These are phyloP conservation scores for Brachystomella parvula DNA, from an alignment of 1,140 invertebrate genomes.

Conservation along the genomic window DNA sequence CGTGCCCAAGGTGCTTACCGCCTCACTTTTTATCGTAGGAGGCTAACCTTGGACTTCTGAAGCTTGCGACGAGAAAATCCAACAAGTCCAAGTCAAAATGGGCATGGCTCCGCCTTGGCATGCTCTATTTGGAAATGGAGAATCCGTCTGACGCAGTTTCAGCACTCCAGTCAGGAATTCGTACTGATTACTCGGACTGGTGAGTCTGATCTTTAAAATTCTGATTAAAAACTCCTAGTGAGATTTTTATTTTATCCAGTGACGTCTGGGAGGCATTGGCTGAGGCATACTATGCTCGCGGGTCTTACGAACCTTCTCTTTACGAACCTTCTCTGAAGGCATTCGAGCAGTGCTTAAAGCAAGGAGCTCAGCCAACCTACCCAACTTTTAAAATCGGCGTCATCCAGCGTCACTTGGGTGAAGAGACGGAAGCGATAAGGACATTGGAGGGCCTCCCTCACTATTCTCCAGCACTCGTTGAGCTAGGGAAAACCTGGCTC, in stretches of 20 bases:
- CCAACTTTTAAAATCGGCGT: constrained; percentile 70
- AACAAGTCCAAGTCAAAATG: constrained; percentile 56
- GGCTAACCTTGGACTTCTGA: too few species aligned
- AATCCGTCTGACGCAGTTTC: constrained; percentile 64
- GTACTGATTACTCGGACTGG: constrained; percentile 59
- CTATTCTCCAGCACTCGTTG: constrained; percentile 15
- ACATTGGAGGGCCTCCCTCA: constrained; percentile 15
- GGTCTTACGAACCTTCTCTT: constrained; percentile 72
- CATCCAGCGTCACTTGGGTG: constrained; percentile 44
- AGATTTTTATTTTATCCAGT: constrained; percentile 40
- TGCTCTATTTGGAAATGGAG: constrained; percentile 61
- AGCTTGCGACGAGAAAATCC: constrained; percentile 43
- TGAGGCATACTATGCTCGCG: constrained; percentile 74
- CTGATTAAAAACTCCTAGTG: background rate
- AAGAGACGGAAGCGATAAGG: constrained; percentile 19
- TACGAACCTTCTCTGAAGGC: constrained; percentile 69
- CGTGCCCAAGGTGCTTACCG: too few species aligned
- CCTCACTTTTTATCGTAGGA: too few species aligned
- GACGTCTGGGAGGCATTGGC: constrained; percentile 75
- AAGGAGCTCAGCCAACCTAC: constrained; percentile 61
- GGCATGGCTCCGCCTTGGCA: constrained; percentile 68
- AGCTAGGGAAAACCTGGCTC: constrained; percentile 16
- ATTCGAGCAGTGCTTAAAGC: constrained; percentile 64
- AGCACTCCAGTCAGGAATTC: constrained; percentile 64
- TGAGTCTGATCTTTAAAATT: constrained; percentile 41